Base-by-base conservation (phyloP, 2,797 vertebrate species). In the Xiphophorus birchmanni region DNA sequence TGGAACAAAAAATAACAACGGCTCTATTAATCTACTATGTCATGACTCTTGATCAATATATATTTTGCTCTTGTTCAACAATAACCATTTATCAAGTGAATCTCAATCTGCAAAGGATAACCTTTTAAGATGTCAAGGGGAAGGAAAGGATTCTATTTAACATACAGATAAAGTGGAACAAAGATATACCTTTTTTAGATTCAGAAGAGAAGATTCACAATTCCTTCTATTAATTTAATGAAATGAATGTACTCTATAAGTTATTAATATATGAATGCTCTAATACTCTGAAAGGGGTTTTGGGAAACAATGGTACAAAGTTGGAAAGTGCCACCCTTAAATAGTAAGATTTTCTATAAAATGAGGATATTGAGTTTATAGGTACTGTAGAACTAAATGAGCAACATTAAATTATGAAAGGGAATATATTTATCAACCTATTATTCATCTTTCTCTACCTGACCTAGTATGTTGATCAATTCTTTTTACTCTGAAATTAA, bases 71-170 rank as follows among this genome's bases (percentile, higher is more conserved):
- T 84, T 82, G 85, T 89, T 87, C 89, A 94, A 94, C 94, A 93
- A 96, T 92, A 95, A 92, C 86, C 93, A 95, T 96, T 94, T 58
- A 89, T 96, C 95, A 96, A 91, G 88, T 92, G 56, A 82, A 69
- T 60, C 74, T 85, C 6, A 35, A 60, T 82, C 80, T 80, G 78
- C 65, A 63, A 77, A 77, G 74, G 63, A 73, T 67, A 87, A 82
- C 79, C 89, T 93, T 92, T 93, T 89, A 91, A 91, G 82, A 91
- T 40, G 84, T 90, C 82, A 86, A 71, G 67, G 78, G 73, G 75
- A 87, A 79, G 82, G 77, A 58, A 77, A 40, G 45, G 35, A 47
- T 82, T 44, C 77, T 86, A 79, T 89, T 92, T 88, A 85, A 85
- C 75, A 89, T 88, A 77, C 79, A 56, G 65, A 48, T 81, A 48